Conservation (phyloP, 1,140 invertebrate species). For the Anoplophora glabripennis region DNA sequence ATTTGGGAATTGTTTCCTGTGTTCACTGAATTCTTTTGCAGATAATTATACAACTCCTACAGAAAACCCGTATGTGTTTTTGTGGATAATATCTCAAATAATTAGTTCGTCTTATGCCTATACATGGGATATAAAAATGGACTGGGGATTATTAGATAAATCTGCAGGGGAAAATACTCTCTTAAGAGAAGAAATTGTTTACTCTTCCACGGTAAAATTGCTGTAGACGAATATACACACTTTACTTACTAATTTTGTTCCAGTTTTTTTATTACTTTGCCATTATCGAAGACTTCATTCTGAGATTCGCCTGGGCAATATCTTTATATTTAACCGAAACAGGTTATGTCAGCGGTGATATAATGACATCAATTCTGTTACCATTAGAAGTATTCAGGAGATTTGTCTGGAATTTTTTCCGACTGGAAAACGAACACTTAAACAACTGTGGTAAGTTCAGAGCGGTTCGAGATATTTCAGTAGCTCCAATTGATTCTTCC, state of each 20-base stretch:
- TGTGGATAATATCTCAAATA: constrained; percentile 73
- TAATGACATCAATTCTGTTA: constrained; percentile 74
- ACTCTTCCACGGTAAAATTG: constrained; percentile 63
- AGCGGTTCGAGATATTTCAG: constrained; percentile 86
- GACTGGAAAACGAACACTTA: constrained; percentile 89
- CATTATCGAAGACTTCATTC: constrained; percentile 78
- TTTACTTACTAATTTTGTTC: constrained; percentile 34
- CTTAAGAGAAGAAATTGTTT: constrained; percentile 74
- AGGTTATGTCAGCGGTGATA: constrained; percentile 67
- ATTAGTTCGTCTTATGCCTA: constrained; percentile 83
- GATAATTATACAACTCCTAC: constrained; percentile 59
- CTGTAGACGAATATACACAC: constrained; percentile 17
- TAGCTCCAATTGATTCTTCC: constrained; percentile 77
- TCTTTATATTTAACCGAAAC: constrained; percentile 76
- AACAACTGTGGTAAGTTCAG: constrained; percentile 94
- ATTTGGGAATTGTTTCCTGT: too few species aligned
- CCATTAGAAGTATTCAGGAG: constrained; percentile 83
- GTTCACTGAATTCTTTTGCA: too few species aligned
- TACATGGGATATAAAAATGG: constrained; percentile 96
- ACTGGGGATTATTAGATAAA: constrained; percentile 95
- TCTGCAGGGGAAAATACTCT: constrained; percentile 80
- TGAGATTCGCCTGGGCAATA: constrained; percentile 80
- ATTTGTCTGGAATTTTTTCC: constrained; percentile 93
- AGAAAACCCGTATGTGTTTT: constrained; percentile 78
- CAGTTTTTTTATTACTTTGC: constrained; percentile 96